Percentiles rank a stretch among this genome's conserved stretches.
phyloP scores from a whole-genome alignment of 2,113 vertebrate species.

The Glaucidium brasilianum region DNA sequence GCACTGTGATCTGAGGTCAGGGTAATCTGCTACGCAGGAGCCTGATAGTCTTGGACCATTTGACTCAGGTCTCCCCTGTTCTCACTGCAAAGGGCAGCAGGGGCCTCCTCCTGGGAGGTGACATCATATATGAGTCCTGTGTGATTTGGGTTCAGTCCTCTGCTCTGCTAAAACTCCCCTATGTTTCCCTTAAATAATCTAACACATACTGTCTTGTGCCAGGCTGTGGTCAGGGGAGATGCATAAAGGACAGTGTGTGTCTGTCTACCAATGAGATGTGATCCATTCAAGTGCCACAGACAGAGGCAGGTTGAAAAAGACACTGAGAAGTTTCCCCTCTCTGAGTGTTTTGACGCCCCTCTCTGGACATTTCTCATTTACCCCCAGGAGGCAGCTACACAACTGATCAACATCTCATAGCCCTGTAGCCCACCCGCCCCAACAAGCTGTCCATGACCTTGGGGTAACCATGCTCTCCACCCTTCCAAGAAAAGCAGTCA shows the following conservation, averaged over 20 bases:
- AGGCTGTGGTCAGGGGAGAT: not conserved
- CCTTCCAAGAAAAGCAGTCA: not conserved
- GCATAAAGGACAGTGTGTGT: not conserved
- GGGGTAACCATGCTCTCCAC: rapidly evolving
- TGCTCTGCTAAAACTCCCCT: not conserved
- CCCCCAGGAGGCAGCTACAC: not conserved
- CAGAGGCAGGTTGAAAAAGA: not conserved
- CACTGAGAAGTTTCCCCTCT: not conserved
- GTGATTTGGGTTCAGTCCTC: not conserved
- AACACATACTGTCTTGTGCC: not conserved
- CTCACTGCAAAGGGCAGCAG: not conserved
- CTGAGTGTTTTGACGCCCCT: rapidly evolving
- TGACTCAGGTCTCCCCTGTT: not conserved
- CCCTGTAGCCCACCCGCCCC: not conserved
- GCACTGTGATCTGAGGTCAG: not conserved
- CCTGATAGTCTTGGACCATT: not conserved
- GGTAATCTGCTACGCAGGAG: not conserved
- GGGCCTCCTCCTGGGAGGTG: not conserved
- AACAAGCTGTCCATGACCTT: not conserved
- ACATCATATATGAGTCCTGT: rapidly evolving
- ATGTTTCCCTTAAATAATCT: not conserved
- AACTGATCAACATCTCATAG: not conserved
- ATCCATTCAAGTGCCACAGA: not conserved
- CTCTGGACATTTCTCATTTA: not conserved
- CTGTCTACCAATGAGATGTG: not conserved